phyloP scores from a whole-genome alignment of 2,113 vertebrate species.

The Tylochromis polylepis region DNA sequence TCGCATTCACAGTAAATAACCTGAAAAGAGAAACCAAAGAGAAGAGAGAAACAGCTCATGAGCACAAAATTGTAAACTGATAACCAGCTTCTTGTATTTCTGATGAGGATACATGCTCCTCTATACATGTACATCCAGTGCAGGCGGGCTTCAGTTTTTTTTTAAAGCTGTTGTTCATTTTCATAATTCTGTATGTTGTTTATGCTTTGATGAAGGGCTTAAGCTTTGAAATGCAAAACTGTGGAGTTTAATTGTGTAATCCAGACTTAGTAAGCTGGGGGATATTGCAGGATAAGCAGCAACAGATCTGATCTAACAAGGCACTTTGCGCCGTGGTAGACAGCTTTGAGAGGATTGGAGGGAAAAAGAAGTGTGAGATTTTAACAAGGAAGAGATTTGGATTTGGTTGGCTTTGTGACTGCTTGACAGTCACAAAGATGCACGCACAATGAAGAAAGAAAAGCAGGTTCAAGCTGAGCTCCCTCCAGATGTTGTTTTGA shows the following conservation, averaged over 20 bases:
- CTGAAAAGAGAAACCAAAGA: not conserved
- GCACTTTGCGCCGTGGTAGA: conserved; percentile 35
- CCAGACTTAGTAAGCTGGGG: conserved; percentile 27
- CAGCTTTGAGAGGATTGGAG: conserved; percentile 54
- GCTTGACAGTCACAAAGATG: conserved; percentile 27
- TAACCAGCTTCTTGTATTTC: not conserved
- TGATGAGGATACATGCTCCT: not conserved
- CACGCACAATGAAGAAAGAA: conserved; percentile 22
- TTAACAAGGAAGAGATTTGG: conserved; percentile 64
- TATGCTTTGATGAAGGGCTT: conserved; percentile 27
- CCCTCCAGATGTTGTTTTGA: conserved; percentile 37
- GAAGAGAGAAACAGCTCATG: not conserved
- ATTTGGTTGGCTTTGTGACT: conserved; percentile 45
- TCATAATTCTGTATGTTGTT: not conserved
- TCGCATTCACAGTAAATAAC: conserved; percentile 13
- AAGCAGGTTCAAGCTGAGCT: conserved; percentile 29
- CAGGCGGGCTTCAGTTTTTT: not conserved
- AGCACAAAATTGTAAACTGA: not conserved
- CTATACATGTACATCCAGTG: not conserved
- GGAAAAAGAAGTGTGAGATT: conserved; percentile 24
- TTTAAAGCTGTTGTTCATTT: not conserved
- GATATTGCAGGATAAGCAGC: conserved; percentile 18
- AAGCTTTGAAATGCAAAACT: conserved; percentile 51
- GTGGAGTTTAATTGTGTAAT: conserved; percentile 53
- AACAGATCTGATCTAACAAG: conserved; percentile 59